Percentiles rank a stretch among this genome's conserved stretches.
These are phyloP conservation scores for Echinometra lucunter DNA, from an alignment of 53 echinoderm and acorn worm genomes.

Conservation along the genomic window DNA sequence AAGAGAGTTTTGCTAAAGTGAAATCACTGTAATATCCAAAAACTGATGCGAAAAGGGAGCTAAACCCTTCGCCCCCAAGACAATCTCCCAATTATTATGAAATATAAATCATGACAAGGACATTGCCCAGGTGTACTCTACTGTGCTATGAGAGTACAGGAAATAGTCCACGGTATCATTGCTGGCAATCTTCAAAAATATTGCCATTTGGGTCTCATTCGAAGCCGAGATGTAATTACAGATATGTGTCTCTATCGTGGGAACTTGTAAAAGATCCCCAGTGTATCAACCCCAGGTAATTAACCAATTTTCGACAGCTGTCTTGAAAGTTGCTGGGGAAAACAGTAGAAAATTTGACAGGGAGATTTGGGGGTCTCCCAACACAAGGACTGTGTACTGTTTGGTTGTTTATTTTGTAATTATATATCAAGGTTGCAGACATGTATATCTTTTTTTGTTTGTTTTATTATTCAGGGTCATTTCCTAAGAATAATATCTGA, in stretches of 20 bases:
- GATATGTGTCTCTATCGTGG: conserved; percentile 25
- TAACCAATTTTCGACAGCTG: conserved; percentile 21
- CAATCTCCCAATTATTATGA: not conserved
- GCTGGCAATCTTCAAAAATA: not conserved
- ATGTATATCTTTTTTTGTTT: too few relatives aligned
- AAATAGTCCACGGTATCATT: not conserved
- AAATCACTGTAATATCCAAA: too few relatives aligned
- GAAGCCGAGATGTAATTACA: conserved; percentile 44
- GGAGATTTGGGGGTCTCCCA: not conserved
- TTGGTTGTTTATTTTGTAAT: not conserved
- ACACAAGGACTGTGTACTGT: not conserved
- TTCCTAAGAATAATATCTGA: too few relatives aligned
- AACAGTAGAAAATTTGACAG: not conserved
- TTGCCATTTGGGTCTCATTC: not conserved
- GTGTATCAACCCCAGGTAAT: conserved; percentile 37
- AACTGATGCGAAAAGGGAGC: not conserved
- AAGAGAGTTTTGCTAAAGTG: too few relatives aligned
- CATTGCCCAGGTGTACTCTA: not conserved
- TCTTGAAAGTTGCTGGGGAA: not conserved
- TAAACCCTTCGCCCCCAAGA: not conserved
- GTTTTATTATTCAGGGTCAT: too few relatives aligned
- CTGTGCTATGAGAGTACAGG: conserved; percentile 28
- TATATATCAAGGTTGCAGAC: too few relatives aligned
- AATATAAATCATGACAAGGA: not conserved
- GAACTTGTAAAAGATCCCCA: not conserved